A percentile compares a stretch with the other conserved stretches of the same genome.
phyloP scores from a whole-genome alignment of 2,888 invertebrate genomes.

The Acrobasis repandana region DNA sequence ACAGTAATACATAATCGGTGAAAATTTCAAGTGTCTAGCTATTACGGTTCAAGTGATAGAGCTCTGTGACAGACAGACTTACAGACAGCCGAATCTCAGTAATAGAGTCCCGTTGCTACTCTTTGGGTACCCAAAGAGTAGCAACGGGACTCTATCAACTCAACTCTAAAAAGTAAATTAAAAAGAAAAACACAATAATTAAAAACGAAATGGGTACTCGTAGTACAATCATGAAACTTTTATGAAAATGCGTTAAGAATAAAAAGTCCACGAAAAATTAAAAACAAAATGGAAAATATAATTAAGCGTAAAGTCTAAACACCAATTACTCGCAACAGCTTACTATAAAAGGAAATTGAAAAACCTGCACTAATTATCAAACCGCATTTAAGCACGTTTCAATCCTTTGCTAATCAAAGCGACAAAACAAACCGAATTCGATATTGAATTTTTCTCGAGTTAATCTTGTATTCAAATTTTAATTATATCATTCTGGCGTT shows the following conservation, averaged over 20 bases:
- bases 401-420: slow-evolving; percentile 51
- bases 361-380: background rate
- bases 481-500: slow-evolving; percentile 79
- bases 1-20: no score
- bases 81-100: no score
- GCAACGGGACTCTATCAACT: no score
- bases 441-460: slow-evolving; percentile 72
- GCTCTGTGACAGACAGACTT: no score
- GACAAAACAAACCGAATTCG: slow-evolving; percentile 48
- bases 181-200: no score
- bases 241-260: background rate
- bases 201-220: no score
- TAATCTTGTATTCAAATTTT: slow-evolving; percentile 82
- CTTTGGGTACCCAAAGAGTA: no score
- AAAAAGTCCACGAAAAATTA: background rate
- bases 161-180: no score
- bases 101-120: no score
- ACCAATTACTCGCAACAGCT: background rate
- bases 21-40: no score
- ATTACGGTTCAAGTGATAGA: no score
- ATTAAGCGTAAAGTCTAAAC: slow-evolving; percentile 14
- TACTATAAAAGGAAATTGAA: slow-evolving; percentile 7
- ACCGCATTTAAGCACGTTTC: slow-evolving; percentile 21
- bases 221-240: no score
- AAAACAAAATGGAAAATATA: background rate